Conservation (phyloP, 2,888 invertebrate species). For the Acanthoscelides obtectus region DNA sequence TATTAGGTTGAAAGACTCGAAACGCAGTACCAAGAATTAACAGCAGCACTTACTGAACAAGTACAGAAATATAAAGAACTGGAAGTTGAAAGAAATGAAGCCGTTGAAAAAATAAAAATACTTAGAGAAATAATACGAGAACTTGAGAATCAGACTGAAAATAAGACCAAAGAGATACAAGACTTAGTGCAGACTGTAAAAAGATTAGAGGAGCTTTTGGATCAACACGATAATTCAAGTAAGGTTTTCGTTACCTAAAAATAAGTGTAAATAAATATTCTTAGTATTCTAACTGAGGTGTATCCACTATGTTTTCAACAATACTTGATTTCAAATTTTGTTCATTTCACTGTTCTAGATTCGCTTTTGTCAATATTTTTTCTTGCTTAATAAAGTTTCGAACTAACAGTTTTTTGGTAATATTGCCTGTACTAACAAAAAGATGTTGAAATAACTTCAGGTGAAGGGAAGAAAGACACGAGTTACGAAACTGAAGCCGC, state of each 20-base stretch:
- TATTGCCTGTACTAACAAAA: too few species aligned
- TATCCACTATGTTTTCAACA: too few species aligned
- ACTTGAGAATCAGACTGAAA: constrained; percentile 70
- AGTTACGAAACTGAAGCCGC: constrained; percentile 46
- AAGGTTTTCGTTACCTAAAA: too few species aligned
- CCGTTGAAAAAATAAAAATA: constrained; percentile 68
- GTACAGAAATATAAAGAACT: constrained; percentile 60
- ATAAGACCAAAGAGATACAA: constrained; percentile 57
- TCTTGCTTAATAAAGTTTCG: too few species aligned
- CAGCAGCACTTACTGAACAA: constrained; percentile 56
- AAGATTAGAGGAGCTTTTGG: constrained; percentile 52
- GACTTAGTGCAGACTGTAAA: constrained; percentile 52
- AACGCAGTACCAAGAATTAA: constrained; percentile 67
- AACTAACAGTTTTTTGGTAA: too few species aligned
- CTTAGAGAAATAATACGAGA: constrained; percentile 74
- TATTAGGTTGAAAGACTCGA: constrained; percentile 74
- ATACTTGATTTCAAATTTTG: too few species aligned
- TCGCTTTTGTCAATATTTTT: too few species aligned
- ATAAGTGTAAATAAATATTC: too few species aligned
- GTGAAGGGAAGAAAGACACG: constrained; percentile 51
- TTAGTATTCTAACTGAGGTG: too few species aligned
- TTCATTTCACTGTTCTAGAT: too few species aligned
- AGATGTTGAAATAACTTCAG: neutral
- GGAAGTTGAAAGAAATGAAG: constrained; percentile 70
- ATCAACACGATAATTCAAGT: constrained; percentile 4